Conservation (phyloP, 2,888 invertebrate genomes). For the Himalopsyche kuldschensis region DNA sequence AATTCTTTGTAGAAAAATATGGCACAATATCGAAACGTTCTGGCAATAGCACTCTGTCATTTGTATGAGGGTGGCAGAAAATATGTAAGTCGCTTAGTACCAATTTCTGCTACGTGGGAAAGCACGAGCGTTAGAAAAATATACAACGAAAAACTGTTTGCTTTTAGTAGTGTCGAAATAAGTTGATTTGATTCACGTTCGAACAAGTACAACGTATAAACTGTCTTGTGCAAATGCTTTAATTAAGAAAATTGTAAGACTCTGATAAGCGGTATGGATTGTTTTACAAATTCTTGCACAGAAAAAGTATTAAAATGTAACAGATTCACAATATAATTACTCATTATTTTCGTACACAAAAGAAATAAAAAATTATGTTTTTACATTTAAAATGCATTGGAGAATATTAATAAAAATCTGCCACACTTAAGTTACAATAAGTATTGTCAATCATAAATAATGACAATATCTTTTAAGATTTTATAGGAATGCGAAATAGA, state of each 20-base stretch:
- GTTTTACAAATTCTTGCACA: neutral
- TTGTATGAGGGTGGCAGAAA: slow-evolving; percentile 19
- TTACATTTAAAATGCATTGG: neutral
- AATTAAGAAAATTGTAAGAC: neutral
- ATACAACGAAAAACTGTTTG: slow-evolving; percentile 3
- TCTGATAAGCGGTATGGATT: neutral
- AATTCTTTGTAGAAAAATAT: slow-evolving; percentile 33
- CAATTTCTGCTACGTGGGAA: slow-evolving; percentile 2
- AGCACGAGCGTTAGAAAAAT: slow-evolving; percentile 12
- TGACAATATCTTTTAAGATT: neutral
- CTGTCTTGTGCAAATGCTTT: neutral
- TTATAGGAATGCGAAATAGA: neutral
- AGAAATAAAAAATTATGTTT: neutral
- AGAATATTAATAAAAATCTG: neutral
- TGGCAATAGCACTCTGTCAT: slow-evolving; percentile 37
- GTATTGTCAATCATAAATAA: neutral
- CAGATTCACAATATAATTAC: neutral
- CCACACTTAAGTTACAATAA: neutral
- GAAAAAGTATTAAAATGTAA: too few species aligned
- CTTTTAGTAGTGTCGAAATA: slow-evolving; percentile 29
- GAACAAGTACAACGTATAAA: neutral
- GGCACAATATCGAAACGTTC: slow-evolving; percentile 35
- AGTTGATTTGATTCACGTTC: slow-evolving; percentile 27
- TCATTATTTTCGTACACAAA: neutral
- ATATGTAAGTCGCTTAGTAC: slow-evolving; percentile 18